These are phyloP conservation scores for Petromus typicus DNA, from an alignment of 2,113 vertebrate species.

Conservation along the genomic window DNA sequence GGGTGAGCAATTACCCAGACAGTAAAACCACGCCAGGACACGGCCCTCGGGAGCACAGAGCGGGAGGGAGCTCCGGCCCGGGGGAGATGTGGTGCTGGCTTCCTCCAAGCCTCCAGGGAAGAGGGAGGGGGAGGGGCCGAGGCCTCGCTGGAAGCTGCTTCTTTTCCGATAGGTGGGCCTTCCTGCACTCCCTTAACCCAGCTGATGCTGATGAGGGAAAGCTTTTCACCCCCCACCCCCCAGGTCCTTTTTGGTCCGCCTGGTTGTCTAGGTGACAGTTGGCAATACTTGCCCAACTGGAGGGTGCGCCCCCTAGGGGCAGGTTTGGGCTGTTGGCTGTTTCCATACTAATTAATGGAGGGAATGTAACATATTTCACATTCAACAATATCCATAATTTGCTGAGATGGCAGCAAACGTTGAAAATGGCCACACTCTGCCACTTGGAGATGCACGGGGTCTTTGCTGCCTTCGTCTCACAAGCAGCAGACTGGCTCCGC, in stretches of 20 bases:
- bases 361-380: too few species aligned
- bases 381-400: not conserved
- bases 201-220: not conserved
- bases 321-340: too few species aligned
- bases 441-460: not conserved
- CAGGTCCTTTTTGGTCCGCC: not conserved
- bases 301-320: not conserved
- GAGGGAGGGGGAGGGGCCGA: too few species aligned
- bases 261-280: not conserved
- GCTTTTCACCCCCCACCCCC: fast-evolving
- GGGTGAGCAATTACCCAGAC: not conserved
- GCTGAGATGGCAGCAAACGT: not conserved
- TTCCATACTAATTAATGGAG: not conserved
- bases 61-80: not conserved
- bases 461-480: not conserved
- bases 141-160: not conserved
- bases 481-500: not conserved
- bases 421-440: not conserved
- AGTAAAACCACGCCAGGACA: not conserved
- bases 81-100: not conserved
- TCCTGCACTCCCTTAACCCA: fast-evolving
- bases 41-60: fast-evolving
- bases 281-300: not conserved
- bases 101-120: not conserved
- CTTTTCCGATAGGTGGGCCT: not conserved